phyloP scores from a whole-genome alignment of 1,140 invertebrate species.

The Rhyacophila brunnea region DNA sequence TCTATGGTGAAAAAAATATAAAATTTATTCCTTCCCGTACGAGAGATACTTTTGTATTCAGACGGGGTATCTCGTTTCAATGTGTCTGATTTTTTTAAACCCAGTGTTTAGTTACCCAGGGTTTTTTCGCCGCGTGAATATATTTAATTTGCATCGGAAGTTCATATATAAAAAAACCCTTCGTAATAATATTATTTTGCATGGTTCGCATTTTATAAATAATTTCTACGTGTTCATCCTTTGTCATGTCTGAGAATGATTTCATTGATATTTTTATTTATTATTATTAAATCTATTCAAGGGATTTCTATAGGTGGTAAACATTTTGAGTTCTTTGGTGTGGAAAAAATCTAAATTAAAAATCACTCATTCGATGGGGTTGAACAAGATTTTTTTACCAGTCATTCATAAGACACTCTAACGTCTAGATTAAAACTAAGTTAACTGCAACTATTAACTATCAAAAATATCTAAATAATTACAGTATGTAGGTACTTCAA shows the following conservation, averaged over 20 bases:
- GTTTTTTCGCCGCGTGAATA: slow-evolving; percentile 32
- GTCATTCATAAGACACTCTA: no score
- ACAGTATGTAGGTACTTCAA: no score
- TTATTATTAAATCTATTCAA: slow-evolving; percentile 33
- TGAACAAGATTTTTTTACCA: neutral
- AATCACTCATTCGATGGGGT: slow-evolving; percentile 27
- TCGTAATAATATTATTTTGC: slow-evolving; percentile 25
- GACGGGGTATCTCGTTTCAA: slow-evolving; percentile 31
- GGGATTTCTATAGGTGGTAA: slow-evolving; percentile 30
- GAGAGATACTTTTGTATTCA: slow-evolving; percentile 29
- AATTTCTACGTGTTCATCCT: slow-evolving; percentile 9
- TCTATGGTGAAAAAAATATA: slow-evolving; percentile 19
- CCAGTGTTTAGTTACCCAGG: slow-evolving; percentile 31
- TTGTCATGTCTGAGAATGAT: slow-evolving; percentile 24
- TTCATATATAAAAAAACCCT: slow-evolving; percentile 24
- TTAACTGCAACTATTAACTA: no score
- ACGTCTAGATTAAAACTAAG: no score
- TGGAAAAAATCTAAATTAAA: slow-evolving; percentile 36
- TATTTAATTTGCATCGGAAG: slow-evolving; percentile 36
- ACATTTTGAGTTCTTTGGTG: slow-evolving; percentile 26
- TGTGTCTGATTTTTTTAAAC: slow-evolving; percentile 25
- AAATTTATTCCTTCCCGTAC: slow-evolving; percentile 32
- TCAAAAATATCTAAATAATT: no score
- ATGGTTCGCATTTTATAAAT: slow-evolving; percentile 13
- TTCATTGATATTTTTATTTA: slow-evolving; percentile 33